Base-by-base conservation (phyloP, 2,113 vertebrate genomes). In the Calidris pygmaea region DNA sequence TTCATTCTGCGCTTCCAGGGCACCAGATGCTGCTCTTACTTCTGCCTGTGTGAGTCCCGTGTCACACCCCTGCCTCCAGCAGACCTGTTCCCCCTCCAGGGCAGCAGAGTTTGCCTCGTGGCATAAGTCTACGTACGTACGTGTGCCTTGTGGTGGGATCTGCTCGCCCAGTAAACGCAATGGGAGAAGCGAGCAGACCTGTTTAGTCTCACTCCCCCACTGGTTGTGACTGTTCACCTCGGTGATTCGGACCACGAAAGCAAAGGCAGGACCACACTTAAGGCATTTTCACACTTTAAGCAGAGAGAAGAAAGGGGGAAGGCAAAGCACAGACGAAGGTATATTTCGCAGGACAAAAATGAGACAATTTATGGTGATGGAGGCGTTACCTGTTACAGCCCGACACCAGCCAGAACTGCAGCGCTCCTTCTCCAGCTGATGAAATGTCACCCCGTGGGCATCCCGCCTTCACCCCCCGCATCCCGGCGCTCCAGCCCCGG, bases 121-220 rank as follows among this genome's bases (percentile, higher is more conserved):
- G 55, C 0, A 0, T n/a, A 70, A 32, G 50, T 24, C 85, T 56
- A 3, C 1, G 1, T 18, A 43, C 0, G 3, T 20, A 43, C 0
- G 39, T 41, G 12, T 10, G 3, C 55, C 50, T 50, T 41, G 59
- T 47, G n/a, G 55, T 45, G 58, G 63, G 77, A 92, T 55, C 66
- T 53, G 58, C 62, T 75, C 3, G 6, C n/a, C 60, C 79, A 65
- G 56, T 72, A 68, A 59, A 59, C 0, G 6, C 20, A 72, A 43
- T 6, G 60, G 74, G 55, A 76, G 34, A 81, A 48, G 19, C 0
- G 0, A 16, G 50, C 30, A 34, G 87, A 29, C 0, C 0, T 11
- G 9, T 62, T 79, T 17, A 60, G n/a, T 63, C 41, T 41, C 39
- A 48, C 6, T 37, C 55, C 19, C 56, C 59, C 52, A 27, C 41